Base-by-base conservation (phyloP, 2,888 invertebrate species). In the Sesamia inferens region DNA sequence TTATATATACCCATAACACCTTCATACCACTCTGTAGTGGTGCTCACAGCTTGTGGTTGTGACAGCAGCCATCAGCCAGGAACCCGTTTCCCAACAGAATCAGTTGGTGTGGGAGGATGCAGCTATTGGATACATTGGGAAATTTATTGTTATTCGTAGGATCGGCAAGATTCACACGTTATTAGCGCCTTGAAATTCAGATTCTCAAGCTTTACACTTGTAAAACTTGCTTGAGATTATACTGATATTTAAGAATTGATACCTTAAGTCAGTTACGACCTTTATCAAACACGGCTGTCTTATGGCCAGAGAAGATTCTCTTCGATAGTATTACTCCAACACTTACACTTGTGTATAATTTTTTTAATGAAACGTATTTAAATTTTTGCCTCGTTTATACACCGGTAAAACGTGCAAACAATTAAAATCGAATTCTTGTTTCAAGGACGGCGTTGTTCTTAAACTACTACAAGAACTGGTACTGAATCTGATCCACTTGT, bases 51-150 rank as follows among this genome's bases (percentile, higher is more conserved):
- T 24, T 13, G 44, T 14, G 39, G 47, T 54, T 61, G 19, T 54
- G 51, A n/a, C 62, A 39, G 16, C 82, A 61, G 55, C 54, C 22
- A 11, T 48, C 73, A 31, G 13, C 24, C 64, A 61, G 57, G 59
- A 57, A 62, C 67, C 82, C 71, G 78, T 71, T 77, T 39, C n/a
- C 8, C 42, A 62, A 66, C 54, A 58, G n/a, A n/a, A 54, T 19
- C 14, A 24, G 80, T 22, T 3, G 8, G 58, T 62, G 79, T 72
- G 62, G 79, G 82, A 79, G 79, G 78, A 79, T 68, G 44, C 24
- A 44, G 48, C 65, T 24, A 16, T 61, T 65, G 71, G 51, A 54
- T 68, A 68, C 77, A 59, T 47, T 62, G 44, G 22, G 78, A 65
- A 54, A 22, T 61, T 66, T 58, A 66, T 57, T 58, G 62, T 69